These are phyloP conservation scores for Monodelphis domestica DNA, from an alignment of 2,797 vertebrate species.

Conservation along the genomic window DNA sequence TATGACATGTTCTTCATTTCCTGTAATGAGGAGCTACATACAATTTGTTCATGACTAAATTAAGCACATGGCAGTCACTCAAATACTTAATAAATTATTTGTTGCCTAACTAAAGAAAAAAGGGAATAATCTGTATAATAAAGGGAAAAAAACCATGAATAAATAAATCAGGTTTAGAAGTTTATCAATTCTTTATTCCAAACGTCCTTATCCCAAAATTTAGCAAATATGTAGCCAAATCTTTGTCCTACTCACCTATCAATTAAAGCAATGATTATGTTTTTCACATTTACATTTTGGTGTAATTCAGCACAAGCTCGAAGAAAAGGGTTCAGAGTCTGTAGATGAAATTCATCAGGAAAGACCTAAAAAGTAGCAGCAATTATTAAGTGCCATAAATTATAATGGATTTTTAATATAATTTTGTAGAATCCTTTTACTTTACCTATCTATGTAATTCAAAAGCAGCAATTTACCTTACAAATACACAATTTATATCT, in stretches of 20 bases:
- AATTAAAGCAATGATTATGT: constrained; percentile 99
- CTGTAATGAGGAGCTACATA: constrained; percentile 15
- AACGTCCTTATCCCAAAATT: background rate
- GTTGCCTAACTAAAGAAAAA: background rate
- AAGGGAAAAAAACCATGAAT: background rate
- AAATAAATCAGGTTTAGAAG: constrained; percentile 7
- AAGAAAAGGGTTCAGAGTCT: constrained; percentile 98
- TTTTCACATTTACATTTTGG: constrained; percentile 99
- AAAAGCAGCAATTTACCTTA: constrained; percentile 14
- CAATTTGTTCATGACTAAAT: background rate
- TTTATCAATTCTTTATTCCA: constrained; percentile 54
- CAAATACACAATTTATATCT: background rate
- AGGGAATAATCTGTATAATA: background rate
- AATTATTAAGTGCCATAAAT: constrained; percentile 51
- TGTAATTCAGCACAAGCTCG: constrained; percentile 98
- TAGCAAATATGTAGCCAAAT: background rate
- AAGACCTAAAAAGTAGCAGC: constrained; percentile 91
- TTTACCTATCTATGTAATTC: background rate
- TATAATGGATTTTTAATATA: constrained; percentile 11
- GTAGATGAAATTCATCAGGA: constrained; percentile 98
- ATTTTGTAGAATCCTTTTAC: constrained; percentile 1
- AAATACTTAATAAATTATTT: background rate
- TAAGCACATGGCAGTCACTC: background rate
- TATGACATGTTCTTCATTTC: background rate
- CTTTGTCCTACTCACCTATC: constrained; percentile 90